Evolutionary conservation across 2,797 vertebrate genomes (phyloP).

Genomic region (Liparis tanakae): DNA sequence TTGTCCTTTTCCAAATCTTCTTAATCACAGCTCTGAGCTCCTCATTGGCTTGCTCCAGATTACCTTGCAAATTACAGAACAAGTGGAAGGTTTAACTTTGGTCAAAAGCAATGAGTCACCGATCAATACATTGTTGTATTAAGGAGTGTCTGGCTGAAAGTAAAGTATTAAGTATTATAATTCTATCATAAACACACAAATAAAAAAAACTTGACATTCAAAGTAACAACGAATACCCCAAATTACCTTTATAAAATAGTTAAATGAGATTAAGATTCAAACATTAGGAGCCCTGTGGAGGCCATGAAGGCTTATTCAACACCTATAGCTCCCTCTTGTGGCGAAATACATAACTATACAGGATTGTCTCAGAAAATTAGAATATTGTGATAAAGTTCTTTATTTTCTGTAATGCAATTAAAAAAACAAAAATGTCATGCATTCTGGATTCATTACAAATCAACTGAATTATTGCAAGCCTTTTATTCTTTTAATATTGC

Average conservation of each 20-base stretch:
- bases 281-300: background rate
- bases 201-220: background rate
- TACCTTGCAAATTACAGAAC: conserved; percentile 81
- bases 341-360: conserved; percentile 1
- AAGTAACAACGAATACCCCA: background rate
- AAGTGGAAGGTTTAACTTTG: background rate
- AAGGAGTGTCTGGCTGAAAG: background rate
- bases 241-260: background rate
- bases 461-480: no score
- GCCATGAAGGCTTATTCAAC: background rate
- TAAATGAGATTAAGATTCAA: background rate
- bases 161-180: background rate
- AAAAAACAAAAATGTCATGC: no score
- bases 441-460: no score
- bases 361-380: no score
- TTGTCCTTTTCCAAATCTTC: conserved; percentile 99
- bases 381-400: no score
- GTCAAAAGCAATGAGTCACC: background rate
- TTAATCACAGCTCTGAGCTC: conserved; percentile 96
- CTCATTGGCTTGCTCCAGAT: conserved; percentile 97
- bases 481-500: no score
- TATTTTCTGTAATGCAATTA: no score
- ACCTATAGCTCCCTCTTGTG: conserved; percentile 42
- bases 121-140: background rate
- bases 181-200: background rate